Conservation (phyloP, 2,113 vertebrate species). For the Cebus imitator region DNA sequence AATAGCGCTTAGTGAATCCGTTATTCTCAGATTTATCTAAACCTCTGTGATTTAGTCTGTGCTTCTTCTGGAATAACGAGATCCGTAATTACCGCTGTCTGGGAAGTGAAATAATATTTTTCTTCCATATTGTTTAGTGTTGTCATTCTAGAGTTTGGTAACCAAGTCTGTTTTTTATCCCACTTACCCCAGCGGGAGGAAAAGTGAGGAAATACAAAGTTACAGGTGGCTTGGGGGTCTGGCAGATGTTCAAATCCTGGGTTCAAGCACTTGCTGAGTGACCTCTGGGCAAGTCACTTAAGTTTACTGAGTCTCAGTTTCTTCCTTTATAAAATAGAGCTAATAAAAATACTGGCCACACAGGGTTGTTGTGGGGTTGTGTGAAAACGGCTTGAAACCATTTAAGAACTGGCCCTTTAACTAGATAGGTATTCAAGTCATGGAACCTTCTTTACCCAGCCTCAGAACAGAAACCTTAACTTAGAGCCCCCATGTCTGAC, state of each 20-base stretch:
- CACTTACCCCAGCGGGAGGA: not conserved
- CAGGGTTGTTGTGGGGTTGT: not conserved
- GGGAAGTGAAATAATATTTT: not conserved
- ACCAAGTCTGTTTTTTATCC: not conserved
- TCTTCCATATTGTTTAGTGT: not conserved
- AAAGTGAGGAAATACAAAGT: not conserved
- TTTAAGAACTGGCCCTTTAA: not conserved
- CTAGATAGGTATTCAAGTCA: not conserved
- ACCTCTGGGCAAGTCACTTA: not conserved
- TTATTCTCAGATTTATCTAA: not conserved
- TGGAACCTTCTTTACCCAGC: not conserved
- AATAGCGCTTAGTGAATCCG: not conserved
- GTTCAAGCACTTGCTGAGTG: not conserved
- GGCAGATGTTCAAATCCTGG: not conserved
- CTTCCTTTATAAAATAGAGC: not conserved
- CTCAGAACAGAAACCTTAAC: not conserved
- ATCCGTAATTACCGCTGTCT: not conserved
- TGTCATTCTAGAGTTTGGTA: conserved; percentile 30
- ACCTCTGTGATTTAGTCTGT: not conserved
- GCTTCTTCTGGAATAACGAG: conserved; percentile 10
- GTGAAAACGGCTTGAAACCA: not conserved
- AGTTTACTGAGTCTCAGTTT: not conserved
- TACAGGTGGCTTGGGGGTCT: not conserved
- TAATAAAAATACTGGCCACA: not conserved
- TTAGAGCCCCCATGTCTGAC: not conserved